Conservation (phyloP, 2,797 vertebrate species). For the Oreortyx pictus region DNA sequence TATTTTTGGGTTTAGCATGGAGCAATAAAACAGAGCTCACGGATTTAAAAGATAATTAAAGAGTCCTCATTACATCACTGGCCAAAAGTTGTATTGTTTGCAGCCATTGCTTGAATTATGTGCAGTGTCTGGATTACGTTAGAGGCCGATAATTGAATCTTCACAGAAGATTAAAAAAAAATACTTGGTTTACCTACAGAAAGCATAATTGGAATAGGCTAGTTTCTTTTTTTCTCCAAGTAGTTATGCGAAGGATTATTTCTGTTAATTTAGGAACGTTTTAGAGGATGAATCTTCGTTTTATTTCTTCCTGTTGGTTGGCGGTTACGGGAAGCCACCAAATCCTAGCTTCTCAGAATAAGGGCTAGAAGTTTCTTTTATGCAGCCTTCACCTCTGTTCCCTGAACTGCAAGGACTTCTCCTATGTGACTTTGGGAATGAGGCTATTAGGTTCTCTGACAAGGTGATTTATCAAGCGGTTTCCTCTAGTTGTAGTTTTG, state of each 20-base stretch:
- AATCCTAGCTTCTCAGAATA: neutral
- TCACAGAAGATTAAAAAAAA: neutral
- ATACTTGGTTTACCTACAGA: neutral
- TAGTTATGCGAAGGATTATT: neutral
- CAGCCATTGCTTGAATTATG: neutral
- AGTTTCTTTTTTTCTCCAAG: neutral
- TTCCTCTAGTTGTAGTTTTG: constrained; percentile 59
- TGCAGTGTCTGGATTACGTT: neutral
- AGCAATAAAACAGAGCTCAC: constrained; percentile 75
- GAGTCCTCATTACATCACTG: constrained; percentile 33
- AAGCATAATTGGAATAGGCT: neutral
- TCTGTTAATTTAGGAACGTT: neutral
- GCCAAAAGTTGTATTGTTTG: neutral
- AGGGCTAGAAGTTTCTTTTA: neutral
- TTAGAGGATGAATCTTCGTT: neutral
- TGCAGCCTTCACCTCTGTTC: neutral
- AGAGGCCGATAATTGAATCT: neutral
- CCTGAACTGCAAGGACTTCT: neutral
- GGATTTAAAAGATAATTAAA: constrained; percentile 77
- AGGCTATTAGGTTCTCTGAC: constrained; percentile 23
- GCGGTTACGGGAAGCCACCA: neutral
- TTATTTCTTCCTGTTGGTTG: neutral
- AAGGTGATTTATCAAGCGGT: constrained; percentile 50
- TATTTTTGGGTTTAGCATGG: constrained; percentile 65
- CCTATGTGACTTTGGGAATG: neutral